A percentile compares a stretch with the other conserved stretches of the same genome.
phyloP scores from a whole-genome alignment of 2,113 vertebrate genomes.

The Neoarius graeffei region DNA sequence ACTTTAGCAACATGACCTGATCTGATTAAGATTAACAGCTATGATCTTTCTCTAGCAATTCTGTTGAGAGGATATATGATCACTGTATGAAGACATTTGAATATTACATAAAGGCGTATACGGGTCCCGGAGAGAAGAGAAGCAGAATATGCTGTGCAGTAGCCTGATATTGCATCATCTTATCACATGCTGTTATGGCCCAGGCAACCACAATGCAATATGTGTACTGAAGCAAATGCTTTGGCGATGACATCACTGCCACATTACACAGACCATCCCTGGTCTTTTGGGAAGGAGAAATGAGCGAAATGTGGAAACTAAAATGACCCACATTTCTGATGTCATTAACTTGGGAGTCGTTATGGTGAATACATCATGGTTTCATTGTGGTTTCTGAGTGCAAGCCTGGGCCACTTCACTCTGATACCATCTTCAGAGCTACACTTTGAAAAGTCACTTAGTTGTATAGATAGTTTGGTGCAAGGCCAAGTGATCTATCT shows the following conservation, averaged over 20 bases:
- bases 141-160: slow-evolving; percentile 13
- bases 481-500: background rate
- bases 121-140: background rate
- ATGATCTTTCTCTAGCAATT: background rate
- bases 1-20: slow-evolving; percentile 4
- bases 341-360: slow-evolving; percentile 29
- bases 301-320: slow-evolving; percentile 14
- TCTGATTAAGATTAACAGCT: slow-evolving; percentile 11
- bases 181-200: slow-evolving; percentile 26
- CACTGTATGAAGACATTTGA: slow-evolving; percentile 5
- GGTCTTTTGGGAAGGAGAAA: slow-evolving; percentile 4
- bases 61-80: background rate
- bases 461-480: background rate
- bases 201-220: slow-evolving; percentile 28
- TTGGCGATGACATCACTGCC: slow-evolving; percentile 53
- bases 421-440: background rate
- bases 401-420: background rate
- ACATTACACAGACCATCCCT: slow-evolving; percentile 37
- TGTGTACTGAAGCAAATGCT: slow-evolving; percentile 35
- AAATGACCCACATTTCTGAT: slow-evolving; percentile 24
- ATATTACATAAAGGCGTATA: slow-evolving; percentile 11
- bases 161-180: background rate
- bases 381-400: background rate
- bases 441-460: background rate
- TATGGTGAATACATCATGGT: background rate